Percentiles rank a stretch among this genome's conserved stretches.
Evolutionary conservation across 1,140 invertebrate species (phyloP).

Genomic region (Panagrolaimus sp.): DNA sequence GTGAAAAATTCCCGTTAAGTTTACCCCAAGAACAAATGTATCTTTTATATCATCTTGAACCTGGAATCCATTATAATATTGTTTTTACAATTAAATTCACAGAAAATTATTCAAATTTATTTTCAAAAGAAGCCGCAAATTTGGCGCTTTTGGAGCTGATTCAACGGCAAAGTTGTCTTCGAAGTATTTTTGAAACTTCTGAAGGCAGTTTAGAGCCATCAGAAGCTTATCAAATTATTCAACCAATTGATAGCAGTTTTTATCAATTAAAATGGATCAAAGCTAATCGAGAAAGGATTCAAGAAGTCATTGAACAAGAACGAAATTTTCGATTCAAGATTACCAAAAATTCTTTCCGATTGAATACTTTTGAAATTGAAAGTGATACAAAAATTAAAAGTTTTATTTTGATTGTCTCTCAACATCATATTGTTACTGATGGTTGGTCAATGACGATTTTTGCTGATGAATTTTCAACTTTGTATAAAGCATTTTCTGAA

Average conservation of each 20-base stretch:
- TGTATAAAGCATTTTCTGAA: conserved; percentile 24
- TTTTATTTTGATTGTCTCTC: conserved; percentile 33
- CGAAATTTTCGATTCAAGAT: conserved; percentile 28
- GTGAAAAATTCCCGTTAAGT: neutral
- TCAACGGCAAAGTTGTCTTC: conserved; percentile 35
- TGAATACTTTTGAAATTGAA: neutral
- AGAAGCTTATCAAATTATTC: conserved; percentile 30
- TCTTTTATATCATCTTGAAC: conserved; percentile 35
- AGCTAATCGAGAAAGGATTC: neutral
- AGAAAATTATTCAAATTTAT: conserved; percentile 15
- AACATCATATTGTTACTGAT: conserved; percentile 54
- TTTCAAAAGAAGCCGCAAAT: conserved; percentile 20
- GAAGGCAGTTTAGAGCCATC: conserved; percentile 1
- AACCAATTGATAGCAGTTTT: conserved; percentile 22
- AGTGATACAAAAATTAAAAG: neutral
- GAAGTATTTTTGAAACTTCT: conserved; percentile 36
- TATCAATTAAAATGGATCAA: conserved; percentile 9
- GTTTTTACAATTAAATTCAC: conserved; percentile 33
- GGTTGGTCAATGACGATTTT: conserved; percentile 56
- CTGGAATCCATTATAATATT: conserved; percentile 45
- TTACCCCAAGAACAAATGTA: conserved; percentile 51
- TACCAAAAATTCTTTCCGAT: conserved; percentile 6
- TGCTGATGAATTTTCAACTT: conserved; percentile 38
- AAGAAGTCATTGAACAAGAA: conserved; percentile 23
- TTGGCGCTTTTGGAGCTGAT: conserved; percentile 31